Base-by-base conservation (phyloP, 2,888 invertebrate species). In the Leucophenga maculata region DNA sequence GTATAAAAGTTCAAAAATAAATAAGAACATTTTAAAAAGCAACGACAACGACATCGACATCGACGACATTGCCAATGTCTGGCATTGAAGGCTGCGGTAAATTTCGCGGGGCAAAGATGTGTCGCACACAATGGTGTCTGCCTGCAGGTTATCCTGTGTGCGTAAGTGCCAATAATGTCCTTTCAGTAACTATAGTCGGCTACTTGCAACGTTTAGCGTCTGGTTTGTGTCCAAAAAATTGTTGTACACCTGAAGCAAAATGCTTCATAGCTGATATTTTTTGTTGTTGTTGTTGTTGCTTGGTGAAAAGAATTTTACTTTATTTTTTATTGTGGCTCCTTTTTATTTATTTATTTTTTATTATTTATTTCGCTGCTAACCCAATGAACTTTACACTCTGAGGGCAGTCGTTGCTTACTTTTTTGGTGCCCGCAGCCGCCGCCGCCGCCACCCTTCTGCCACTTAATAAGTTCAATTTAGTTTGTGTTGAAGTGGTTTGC, bases 21-120 rank as follows among this genome's bases (percentile, higher is more conserved):
- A 79, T 78, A 78, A 78, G 70, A 73, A 76, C 76, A 76, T 72
- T 78, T 78, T 79, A 78, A 78, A 79, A 72, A 69, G 70, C 39
- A 39, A 6, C 26, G 26, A 26, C 26, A 4, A 3, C 26, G 26
- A 26, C 26, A 26, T 26, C 26, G 26, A 3, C 26, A 4, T 26
- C 13, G 6, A 48, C 48, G 48, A 48, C 48, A 48, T 13, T 16
- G 48, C 16, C 26, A 26, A 26, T 39, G 39, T 39, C 39, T 52
- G 52, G 18, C 52, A 52, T 52, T 52, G 52, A 52, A 52, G 9
- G 52, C 20, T 16, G 52, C 20, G 48, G 14, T 14, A 48, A 48
- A 48, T 4, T 26, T n/a, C n/a, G n/a, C n/a, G 26, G 2, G 4
- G 2, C 2, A 26, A 26, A 26, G 26, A 26, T 3, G 26, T 39